Evolutionary conservation across 1,140 invertebrate genomes (phyloP), one percentile per base, ranked within the genome.

Genomic region (Homalodisca vitripennis): DNA sequence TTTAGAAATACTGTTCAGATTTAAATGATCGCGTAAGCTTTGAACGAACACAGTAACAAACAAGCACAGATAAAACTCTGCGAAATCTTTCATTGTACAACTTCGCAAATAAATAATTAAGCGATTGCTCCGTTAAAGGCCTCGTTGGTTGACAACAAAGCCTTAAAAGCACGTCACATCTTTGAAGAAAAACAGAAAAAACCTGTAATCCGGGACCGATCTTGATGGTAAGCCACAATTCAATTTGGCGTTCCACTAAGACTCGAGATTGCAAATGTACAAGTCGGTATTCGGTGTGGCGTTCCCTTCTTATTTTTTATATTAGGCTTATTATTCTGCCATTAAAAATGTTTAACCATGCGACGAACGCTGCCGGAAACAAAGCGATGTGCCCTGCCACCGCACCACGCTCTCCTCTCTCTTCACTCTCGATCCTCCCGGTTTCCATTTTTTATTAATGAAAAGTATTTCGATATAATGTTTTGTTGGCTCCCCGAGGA

Each of bases 301-400:
- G 6, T 60, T 31, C 31, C 34, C 31, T 66, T 31, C 41, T 66
- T 66, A 46, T 66, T 69, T 63, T 67, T 62, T 69, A 68, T 57
- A 64, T 69, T 69, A 69, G 68, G 26, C 41, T 69, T 69, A 69
- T 69, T 69, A 69, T 69, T 69, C 60, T 69, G 55, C 68, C 68
- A 69, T 69, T 69, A 69, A 69, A 69, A 69, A 69, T 69, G 68
- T 69, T 69, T 69, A 69, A 57, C 68, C 68, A 64, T 60, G 68
- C 68, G 68, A 63, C 68, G 20, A 68, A 29, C 27, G 22, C 12
- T 27, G 47, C 51, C 51, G 55, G 55, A 60, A 60, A 60, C 55
- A 60, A 60, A 60, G 26, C 22, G 10, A 22, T 41, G 22, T 53
- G 12, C 48, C 22, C 48, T 53, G 6, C 17, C 34, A 17, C 22